phyloP scores from a whole-genome alignment of 2,797 vertebrate species.

The Diplodus puntazzo region DNA sequence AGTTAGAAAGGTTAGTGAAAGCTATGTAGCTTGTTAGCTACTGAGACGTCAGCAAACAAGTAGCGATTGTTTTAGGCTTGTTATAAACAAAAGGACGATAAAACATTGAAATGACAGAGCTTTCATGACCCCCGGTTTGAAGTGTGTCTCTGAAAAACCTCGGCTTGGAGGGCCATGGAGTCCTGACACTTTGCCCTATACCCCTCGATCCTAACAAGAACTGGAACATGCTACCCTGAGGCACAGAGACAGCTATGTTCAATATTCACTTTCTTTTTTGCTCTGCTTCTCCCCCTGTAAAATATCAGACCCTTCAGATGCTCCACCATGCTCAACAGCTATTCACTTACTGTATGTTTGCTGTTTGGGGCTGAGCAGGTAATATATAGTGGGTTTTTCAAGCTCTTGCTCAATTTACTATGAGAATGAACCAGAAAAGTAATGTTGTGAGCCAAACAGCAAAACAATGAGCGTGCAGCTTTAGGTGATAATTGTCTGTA shows the following conservation, averaged over 20 bases:
- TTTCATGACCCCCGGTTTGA: too few relatives aligned
- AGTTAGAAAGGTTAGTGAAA: too few relatives aligned
- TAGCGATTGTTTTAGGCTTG: too few relatives aligned
- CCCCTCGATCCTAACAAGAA: too few relatives aligned
- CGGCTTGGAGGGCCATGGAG: too few relatives aligned
- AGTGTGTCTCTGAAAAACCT: too few relatives aligned
- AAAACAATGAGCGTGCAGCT: not conserved
- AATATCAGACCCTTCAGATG: constrained; percentile 11
- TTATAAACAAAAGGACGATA: too few relatives aligned
- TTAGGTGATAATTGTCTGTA: not conserved
- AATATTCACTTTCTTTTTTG: constrained; percentile 6
- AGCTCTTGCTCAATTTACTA: not conserved
- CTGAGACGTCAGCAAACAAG: too few relatives aligned
- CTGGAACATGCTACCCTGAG: too few relatives aligned
- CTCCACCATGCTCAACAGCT: not conserved
- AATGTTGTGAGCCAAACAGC: not conserved
- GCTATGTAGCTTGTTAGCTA: too few relatives aligned
- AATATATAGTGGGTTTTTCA: not conserved
- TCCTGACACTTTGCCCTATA: not conserved
- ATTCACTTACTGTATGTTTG: not conserved
- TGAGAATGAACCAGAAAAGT: not conserved
- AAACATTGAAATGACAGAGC: too few relatives aligned
- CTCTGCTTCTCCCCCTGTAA: not conserved
- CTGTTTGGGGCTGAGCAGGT: not conserved
- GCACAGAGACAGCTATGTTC: not conserved